Evolutionary conservation across 1,140 invertebrate genomes (phyloP), one percentile per base, ranked within the genome.

Genomic region (Bicyclus anynana): DNA sequence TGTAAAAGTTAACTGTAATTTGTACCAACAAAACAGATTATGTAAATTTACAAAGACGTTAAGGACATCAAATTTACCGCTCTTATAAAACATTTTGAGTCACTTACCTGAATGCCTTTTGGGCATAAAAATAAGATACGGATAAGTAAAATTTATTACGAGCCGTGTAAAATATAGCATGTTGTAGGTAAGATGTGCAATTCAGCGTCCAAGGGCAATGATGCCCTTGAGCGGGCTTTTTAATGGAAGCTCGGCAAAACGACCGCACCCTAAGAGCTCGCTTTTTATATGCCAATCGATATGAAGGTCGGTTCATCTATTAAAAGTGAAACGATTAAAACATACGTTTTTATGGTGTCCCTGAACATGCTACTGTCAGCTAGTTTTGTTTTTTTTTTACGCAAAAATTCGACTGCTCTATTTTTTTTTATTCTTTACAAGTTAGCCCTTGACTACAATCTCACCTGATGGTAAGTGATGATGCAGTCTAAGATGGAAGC

Each of bases 141-240:
- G 59, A 58, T 70, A 71, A 72, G 61, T 70, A 55, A 72, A 74
- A 74, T 77, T 77, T 82, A 80, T 80, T 78, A 66, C 64, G 50
- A 48, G 53, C 59, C 47, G 61, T 63, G 61, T 74, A 79, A 79
- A 80, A 76, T 73, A 77, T 75, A 69, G 72, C 77, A 72, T 69
- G 71, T 69, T 72, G 67, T 72, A 70, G 64, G 67, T 63, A 70
- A 72, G 64, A 74, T 66, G 68, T 51, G 68, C 68, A 68, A 72
- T 73, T 75, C 69, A 65, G 66, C 67, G 65, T 72, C 56, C 69
- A 79, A 72, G 67, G 72, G 57, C 67, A 59, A 64, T 63, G 61
- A 60, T 76, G 69, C 71, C 74, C 69, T 65, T 69, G 65, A 75
- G 74, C 77, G 61, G 27, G 65, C n/a, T 71, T 69, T 71, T 78